Base-by-base conservation (phyloP, 2,113 vertebrate genomes). In the Trachemys scripta region DNA sequence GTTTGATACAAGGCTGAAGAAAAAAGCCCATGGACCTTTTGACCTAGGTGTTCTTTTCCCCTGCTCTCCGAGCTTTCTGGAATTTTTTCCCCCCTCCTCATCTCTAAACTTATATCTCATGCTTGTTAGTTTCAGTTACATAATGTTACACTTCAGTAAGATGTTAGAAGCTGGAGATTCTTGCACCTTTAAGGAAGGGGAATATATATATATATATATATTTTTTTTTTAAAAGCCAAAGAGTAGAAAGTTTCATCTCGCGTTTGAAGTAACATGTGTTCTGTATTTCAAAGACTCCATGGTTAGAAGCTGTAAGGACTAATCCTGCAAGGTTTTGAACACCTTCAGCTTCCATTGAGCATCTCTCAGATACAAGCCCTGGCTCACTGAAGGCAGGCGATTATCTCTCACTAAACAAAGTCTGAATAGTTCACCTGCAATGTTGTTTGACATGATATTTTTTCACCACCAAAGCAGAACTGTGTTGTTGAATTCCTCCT, bases 391-490 rank as follows among this genome's bases (percentile, higher is more conserved):
- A 90, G 4, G 0, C 82, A 92, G 93, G 95, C 86, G 87, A 94
- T 96, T 95, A 82, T 82, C 94, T 80, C 92, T 72, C 1, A 0
- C 86, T 87, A 93, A 91, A 69, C 85, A 83, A 92, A 92, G 80
- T 96, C 92, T 88, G 87, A 84, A 86, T 92, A 82, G 24, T 92
- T 82, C 93, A 91, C 79, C 94, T 91, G 53, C 54, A 93, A 45
- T 94, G 92, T 72, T 96, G 87, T 96, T 76, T 85, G 88, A 83
- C 47, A 91, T n/a, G 14, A 38, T 6, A 96, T 69, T 65, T 49
- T 49, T 91, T 93, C 83, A 95, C 92, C 89, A 94, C 89, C 78
- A 92, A 85, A 96, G 75, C 82, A 96, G 91, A 59, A 92, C 86
- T 57, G 75, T 94, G 90, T 93, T 94, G 78, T 84, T 94, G 53